Conservation (phyloP, 2,113 vertebrate genomes). For the Pterophyllum scalare region DNA sequence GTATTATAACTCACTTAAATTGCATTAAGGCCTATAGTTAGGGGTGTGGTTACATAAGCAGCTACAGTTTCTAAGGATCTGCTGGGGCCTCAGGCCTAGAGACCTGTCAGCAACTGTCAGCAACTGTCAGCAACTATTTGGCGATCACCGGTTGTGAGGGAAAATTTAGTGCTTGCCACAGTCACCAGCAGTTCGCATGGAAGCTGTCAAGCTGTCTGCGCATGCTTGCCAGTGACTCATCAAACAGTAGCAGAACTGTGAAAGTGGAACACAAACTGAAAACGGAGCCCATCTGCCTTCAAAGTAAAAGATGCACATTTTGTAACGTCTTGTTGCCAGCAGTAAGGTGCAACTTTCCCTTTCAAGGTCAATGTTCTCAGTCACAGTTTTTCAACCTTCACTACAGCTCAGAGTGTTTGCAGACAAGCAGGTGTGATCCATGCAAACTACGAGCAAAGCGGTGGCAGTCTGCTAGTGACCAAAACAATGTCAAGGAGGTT, state of each 20-base stretch:
- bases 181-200: not conserved
- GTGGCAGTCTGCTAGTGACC: not conserved
- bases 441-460: not conserved
- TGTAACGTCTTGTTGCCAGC: too few relatives aligned
- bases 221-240: not conserved
- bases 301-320: too few relatives aligned
- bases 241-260: not conserved
- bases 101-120: not conserved
- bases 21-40: not conserved
- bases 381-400: not conserved
- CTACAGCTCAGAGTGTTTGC: not conserved
- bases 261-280: not conserved
- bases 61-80: not conserved
- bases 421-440: not conserved
- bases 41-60: not conserved
- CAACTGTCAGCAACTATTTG: too few relatives aligned
- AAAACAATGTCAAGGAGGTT: not conserved
- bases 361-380: not conserved
- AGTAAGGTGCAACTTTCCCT: not conserved
- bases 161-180: not conserved
- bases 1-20: not conserved
- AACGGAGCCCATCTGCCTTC: too few relatives aligned
- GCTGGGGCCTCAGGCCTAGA: too few relatives aligned
- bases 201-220: not conserved
- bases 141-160: not conserved